phyloP scores from a whole-genome alignment of 2,113 vertebrate species.

The Gallinago media region DNA sequence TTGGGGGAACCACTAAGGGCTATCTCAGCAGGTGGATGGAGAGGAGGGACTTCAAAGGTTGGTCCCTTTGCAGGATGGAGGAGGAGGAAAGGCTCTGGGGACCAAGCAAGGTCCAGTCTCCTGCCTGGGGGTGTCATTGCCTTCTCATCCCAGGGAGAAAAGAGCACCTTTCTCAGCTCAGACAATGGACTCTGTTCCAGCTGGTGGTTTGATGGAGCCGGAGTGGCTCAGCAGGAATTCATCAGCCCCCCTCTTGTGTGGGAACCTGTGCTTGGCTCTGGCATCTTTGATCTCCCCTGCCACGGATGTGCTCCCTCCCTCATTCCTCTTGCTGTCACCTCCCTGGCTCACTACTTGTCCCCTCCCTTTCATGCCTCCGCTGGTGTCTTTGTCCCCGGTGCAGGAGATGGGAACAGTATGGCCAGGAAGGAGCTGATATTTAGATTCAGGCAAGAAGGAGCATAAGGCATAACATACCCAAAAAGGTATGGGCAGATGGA shows the following conservation, averaged over 20 bases:
- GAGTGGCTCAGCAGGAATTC: neutral
- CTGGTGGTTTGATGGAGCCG: neutral
- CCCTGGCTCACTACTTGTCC: neutral
- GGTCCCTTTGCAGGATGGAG: neutral
- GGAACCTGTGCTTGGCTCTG: fast-evolving
- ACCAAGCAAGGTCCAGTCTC: neutral
- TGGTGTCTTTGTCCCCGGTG: fast-evolving
- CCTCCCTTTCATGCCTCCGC: fast-evolving
- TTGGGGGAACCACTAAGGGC: neutral
- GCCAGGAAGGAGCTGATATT: neutral
- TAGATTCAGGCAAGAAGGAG: neutral
- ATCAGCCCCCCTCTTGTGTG: fast-evolving
- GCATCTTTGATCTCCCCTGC: neutral
- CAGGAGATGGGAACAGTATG: neutral
- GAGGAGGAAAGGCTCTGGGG: neutral
- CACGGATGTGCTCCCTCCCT: fast-evolving
- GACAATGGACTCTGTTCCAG: neutral
- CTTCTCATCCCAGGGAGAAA: neutral
- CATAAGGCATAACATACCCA: neutral
- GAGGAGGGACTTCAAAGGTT: neutral
- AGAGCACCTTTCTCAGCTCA: neutral
- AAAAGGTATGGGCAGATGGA: neutral
- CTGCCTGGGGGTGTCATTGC: neutral
- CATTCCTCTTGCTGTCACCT: neutral
- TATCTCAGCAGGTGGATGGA: neutral